Base-by-base conservation (phyloP, 2,888 invertebrate genomes). In the Anthophora plumipes region DNA sequence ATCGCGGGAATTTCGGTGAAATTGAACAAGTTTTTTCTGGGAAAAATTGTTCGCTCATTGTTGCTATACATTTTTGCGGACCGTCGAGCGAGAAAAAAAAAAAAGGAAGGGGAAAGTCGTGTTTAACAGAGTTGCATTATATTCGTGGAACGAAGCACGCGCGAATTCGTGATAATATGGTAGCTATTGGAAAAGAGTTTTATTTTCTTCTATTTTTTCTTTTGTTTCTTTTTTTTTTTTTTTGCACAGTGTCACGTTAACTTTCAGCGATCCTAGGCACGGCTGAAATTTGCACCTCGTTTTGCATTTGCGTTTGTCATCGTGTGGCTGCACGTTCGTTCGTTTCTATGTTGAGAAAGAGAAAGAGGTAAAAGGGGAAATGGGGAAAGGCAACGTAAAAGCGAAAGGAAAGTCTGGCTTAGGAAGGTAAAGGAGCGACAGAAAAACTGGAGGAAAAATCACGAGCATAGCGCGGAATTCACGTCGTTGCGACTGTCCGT, bases 391-490 rank as follows among this genome's bases (percentile, higher is more conserved):
- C 46, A 52, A 22, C 59, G 73, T 54, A 69, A 64, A 59, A 68
- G 63, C 74, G 80, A 80, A 66, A 76, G 69, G 66, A 73, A 46
- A 22, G 74, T 57, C 20, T 50, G 68, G 39, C 31, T 25, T 39
- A 3, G 2, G 31, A n/a, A 31, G 37, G 20, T 20, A 50, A 77
- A 77, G 64, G 57, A 70, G 60, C 70, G 71, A 22, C 37, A 54
- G 71, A 63, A 60, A 68, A 77, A 70, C 55, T 69, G 69, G 77
- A 64, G 79, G n/a, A 68, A 77, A 85, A 85, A 80, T 85, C 77
- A 55, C 70, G 64, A 50, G 63, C 57, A 76, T 76, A 68, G 61
- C 59, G 78, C 71, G 74, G 72, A 83, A 84, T 75, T 71, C 69
- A 25, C 72, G 74, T 77, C 82, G 80, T 66, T 69, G 73, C 54